Conservation (phyloP, 2,888 invertebrate species). For the Phyto melanocephala region DNA sequence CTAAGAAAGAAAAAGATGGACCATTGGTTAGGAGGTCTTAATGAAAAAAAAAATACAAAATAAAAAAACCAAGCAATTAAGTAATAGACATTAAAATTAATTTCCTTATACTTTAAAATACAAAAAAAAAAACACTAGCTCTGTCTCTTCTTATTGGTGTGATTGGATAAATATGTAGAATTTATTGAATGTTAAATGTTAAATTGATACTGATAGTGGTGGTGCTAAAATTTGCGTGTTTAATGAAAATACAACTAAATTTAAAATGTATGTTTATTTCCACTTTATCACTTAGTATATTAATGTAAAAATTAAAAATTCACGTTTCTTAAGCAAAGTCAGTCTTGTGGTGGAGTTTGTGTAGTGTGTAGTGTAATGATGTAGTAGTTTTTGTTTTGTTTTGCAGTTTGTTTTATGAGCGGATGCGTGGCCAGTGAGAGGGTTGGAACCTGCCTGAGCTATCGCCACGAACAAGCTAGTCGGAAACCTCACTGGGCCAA, state of each 20-base stretch:
- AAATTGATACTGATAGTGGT: conserved; percentile 37
- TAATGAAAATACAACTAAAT: conserved; percentile 60
- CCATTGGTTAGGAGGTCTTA: conserved; percentile 30
- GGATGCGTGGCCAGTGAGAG: too few relatives aligned
- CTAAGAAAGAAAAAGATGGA: conserved; percentile 7
- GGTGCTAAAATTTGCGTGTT: conserved; percentile 61
- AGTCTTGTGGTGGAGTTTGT: background rate
- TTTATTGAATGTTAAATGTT: conserved; percentile 62
- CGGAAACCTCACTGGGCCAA: too few relatives aligned
- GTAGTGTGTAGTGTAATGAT: too few relatives aligned
- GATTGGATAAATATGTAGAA: conserved; percentile 22
- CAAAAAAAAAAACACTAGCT: background rate
- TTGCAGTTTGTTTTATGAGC: too few relatives aligned
- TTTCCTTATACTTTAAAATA: conserved; percentile 48
- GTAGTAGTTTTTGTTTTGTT: too few relatives aligned
- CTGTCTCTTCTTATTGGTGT: background rate
- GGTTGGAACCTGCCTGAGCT: too few relatives aligned
- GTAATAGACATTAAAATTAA: conserved; percentile 59
- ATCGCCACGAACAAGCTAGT: too few relatives aligned
- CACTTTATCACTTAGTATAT: background rate
- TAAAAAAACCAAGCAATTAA: conserved; percentile 56
- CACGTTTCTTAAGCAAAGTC: too few relatives aligned
- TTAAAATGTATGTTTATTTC: conserved; percentile 20
- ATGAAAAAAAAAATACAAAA: conserved; percentile 2
- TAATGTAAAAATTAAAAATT: conserved; percentile 50